These are phyloP conservation scores for Eptatretus atami DNA, from an alignment of 2,797 vertebrate species.

Conservation along the genomic window DNA sequence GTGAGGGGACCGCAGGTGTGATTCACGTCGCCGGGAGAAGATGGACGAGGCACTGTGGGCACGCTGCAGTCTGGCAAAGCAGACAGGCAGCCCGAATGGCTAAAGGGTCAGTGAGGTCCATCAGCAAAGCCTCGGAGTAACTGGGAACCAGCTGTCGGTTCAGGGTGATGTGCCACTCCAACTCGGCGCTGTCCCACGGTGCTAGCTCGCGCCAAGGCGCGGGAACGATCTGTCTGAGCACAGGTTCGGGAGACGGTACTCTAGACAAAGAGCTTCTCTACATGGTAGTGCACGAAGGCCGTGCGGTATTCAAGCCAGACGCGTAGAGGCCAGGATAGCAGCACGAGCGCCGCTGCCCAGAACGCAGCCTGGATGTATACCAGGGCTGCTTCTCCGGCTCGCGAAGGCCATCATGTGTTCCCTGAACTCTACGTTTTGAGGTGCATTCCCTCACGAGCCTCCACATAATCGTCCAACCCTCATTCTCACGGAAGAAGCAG, in stretches of 20 bases:
- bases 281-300: conserved; percentile 68
- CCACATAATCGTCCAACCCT: conserved; percentile 94
- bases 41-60: conserved; percentile 84
- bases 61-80: conserved; percentile 39
- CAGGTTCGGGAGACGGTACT: conserved; percentile 38
- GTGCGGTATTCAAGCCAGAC: conserved; percentile 58
- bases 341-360: conserved; percentile 52
- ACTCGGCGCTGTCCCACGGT: conserved; percentile 82
- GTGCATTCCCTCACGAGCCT: conserved; percentile 90
- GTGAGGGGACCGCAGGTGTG: conserved; percentile 56
- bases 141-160: conserved; percentile 95
- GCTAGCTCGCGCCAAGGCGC: conserved; percentile 62
- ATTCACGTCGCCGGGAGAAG: conserved; percentile 52
- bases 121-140: conserved; percentile 74
- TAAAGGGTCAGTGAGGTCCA: conserved; percentile 28
- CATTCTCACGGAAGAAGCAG: conserved; percentile 73
- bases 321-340: conserved; percentile 66
- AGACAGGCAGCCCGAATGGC: conserved; percentile 20
- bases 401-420: conserved; percentile 62
- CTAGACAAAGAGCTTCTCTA: conserved; percentile 86
- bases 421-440: conserved; percentile 89
- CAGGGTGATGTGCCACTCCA: conserved; percentile 95
- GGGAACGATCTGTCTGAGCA: conserved; percentile 32
- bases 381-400: conserved; percentile 47
- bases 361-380: conserved; percentile 52